Percentiles rank a stretch among this genome's conserved stretches.
Conservation (phyloP, 2,888 invertebrate species). For the Dusona sp. region DNA sequence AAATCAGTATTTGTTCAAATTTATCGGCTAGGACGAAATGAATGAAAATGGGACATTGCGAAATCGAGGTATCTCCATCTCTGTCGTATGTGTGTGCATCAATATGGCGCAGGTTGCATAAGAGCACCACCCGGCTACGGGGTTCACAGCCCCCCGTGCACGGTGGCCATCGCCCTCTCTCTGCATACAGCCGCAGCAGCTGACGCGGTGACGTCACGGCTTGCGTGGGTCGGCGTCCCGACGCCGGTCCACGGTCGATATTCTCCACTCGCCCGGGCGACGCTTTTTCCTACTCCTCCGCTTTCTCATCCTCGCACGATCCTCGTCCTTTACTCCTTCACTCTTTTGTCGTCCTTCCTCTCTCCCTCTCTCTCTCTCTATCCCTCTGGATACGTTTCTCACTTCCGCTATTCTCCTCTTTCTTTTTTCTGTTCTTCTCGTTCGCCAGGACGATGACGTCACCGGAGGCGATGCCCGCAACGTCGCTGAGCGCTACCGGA, state of each 20-base stretch:
- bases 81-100: slow-evolving; percentile 23
- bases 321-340: slow-evolving; percentile 54
- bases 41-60: slow-evolving; percentile 15
- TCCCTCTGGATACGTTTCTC: slow-evolving; percentile 49
- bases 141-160: slow-evolving; percentile 73
- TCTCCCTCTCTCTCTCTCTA: not conserved
- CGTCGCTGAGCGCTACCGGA: slow-evolving; percentile 66
- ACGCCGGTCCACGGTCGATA: slow-evolving; percentile 81
- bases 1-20: not conserved
- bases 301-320: slow-evolving; percentile 49
- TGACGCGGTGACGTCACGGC: slow-evolving; percentile 82
- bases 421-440: slow-evolving; percentile 39
- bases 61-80: slow-evolving; percentile 11
- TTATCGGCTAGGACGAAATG: not conserved
- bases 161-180: slow-evolving; percentile 71
- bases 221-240: slow-evolving; percentile 81
- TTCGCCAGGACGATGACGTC: slow-evolving; percentile 74
- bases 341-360: slow-evolving; percentile 53
- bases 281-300: slow-evolving; percentile 68
- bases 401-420: slow-evolving; percentile 41
- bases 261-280: slow-evolving; percentile 82
- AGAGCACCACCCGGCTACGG: slow-evolving; percentile 68
- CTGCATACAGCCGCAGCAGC: slow-evolving; percentile 77
- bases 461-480: slow-evolving; percentile 71
- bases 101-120: slow-evolving; percentile 55